Percentiles rank a stretch among this genome's conserved stretches.
phyloP scores from a whole-genome alignment of 2,888 invertebrate species.

The Amphipoea oculea region DNA sequence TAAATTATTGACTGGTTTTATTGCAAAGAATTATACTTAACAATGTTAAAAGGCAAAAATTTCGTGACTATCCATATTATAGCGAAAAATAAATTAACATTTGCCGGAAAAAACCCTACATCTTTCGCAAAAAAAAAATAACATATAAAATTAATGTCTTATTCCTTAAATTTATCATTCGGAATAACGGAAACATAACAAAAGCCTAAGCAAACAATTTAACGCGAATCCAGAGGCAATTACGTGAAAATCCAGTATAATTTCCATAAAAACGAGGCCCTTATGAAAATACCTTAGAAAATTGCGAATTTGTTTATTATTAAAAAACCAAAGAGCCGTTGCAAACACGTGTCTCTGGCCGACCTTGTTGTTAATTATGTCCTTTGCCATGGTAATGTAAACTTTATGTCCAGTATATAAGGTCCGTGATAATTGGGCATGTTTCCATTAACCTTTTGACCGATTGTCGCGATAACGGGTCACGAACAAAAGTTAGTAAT shows the following conservation, averaged over 20 bases:
- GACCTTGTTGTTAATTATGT: conserved; percentile 62
- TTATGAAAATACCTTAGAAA: conserved; percentile 51
- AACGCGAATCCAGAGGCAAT: conserved; percentile 53
- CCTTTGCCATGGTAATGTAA: conserved; percentile 37
- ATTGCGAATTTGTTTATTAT: conserved; percentile 61
- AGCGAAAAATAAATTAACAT: not conserved
- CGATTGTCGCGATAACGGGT: conserved; percentile 54
- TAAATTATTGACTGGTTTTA: not conserved
- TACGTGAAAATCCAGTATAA: conserved; percentile 57
- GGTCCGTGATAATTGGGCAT: conserved; percentile 33
- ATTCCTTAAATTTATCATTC: conserved; percentile 55
- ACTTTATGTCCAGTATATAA: conserved; percentile 32
- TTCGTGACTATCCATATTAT: not conserved
- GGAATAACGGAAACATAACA: conserved; percentile 51
- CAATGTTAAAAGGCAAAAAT: not conserved
- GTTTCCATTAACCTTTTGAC: conserved; percentile 56
- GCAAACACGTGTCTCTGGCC: conserved; percentile 53
- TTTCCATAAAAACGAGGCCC: conserved; percentile 52
- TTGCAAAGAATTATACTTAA: not conserved
- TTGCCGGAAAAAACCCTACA: conserved; percentile 20
- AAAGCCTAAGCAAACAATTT: conserved; percentile 53
- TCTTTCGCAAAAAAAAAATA: conserved; percentile 19
- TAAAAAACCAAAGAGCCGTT: conserved; percentile 50
- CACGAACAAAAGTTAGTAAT: conserved; percentile 54
- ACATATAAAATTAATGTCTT: conserved; percentile 45